These are phyloP conservation scores for Cygnus olor DNA, from an alignment of 2,797 vertebrate species.

Conservation along the genomic window DNA sequence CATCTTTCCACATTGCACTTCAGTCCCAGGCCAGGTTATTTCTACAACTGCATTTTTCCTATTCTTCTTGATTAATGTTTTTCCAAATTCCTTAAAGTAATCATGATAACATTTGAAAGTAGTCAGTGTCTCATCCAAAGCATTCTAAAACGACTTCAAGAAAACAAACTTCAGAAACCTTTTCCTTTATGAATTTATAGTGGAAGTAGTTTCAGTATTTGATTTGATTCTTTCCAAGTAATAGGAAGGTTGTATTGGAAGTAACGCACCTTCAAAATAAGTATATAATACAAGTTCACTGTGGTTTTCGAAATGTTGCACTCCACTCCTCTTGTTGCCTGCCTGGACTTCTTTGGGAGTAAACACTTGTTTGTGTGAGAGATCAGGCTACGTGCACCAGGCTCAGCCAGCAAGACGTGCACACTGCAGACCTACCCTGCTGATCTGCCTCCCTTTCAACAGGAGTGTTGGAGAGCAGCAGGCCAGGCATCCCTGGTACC, in stretches of 20 bases:
- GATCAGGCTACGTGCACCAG: fast-evolving
- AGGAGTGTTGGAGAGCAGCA: not conserved
- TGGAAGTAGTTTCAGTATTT: not conserved
- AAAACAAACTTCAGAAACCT: not conserved
- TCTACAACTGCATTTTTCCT: not conserved
- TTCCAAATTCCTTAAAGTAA: not conserved
- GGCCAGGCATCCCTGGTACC: not conserved
- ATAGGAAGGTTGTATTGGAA: not conserved
- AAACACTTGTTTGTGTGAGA: not conserved
- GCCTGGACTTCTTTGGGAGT: not conserved
- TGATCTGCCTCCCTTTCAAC: not conserved
- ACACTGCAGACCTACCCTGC: not conserved
- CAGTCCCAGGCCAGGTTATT: not conserved
- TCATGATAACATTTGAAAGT: not conserved
- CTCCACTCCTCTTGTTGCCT: not conserved
- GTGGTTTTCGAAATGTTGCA: not conserved
- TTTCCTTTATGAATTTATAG: not conserved
- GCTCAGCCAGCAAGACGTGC: not conserved
- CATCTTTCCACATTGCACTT: not conserved
- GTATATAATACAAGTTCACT: not conserved
- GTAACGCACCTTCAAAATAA: not conserved
- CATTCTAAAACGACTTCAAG: not conserved
- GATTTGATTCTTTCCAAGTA: not conserved
- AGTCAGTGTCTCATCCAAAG: not conserved
- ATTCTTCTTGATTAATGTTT: not conserved